Evolutionary conservation across 2,113 vertebrate species (phyloP), one percentile per base, ranked within the genome.

Genomic region (Terrapene triunguis): DNA sequence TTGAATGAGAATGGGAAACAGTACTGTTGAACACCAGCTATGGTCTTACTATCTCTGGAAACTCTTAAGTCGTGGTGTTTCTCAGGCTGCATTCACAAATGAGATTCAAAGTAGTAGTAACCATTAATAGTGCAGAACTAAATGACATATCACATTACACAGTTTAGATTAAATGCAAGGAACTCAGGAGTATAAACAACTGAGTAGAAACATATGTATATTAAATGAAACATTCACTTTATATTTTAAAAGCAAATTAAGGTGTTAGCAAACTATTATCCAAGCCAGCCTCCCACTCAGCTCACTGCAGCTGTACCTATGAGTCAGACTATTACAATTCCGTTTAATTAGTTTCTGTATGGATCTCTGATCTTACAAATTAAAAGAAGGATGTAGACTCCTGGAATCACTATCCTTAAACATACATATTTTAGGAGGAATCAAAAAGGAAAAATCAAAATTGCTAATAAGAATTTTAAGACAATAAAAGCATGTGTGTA

Each of bases 261-360:
- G 11, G 57, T 48, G 44, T 86, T 97, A 95, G 48, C 38, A 95
- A 82, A 69, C 0, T 4, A 80, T 95, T 85, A 89, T 89, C 51
- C 91, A 94, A 89, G 19, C 29, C 92, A 83, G 10, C 25, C 79
- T 97, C 62, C 59, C 17, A 85, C 76, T 94, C 3, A 16, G 4
- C 62, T 97, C 27, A 16, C 57, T 90, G 69, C 88, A 97, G 80
- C 80, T 97, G 12, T 76, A 38, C 84, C 8, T 92, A 59, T 95
- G 84, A 92, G 44, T 95, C 84, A 97, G 32, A 54, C 86, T 78
- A 62, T 88, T 90, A 84, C 50, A 94, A 93, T 17, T n/a, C 57
- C 65, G 94, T 95, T 95, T 88, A 94, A 92, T 96, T 86, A 96
- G 24, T 80, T 96, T 96, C 88, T 93, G 69, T 86, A 84, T 85